phyloP scores from a whole-genome alignment of 2,888 invertebrate genomes.

The Molanna angustata region DNA sequence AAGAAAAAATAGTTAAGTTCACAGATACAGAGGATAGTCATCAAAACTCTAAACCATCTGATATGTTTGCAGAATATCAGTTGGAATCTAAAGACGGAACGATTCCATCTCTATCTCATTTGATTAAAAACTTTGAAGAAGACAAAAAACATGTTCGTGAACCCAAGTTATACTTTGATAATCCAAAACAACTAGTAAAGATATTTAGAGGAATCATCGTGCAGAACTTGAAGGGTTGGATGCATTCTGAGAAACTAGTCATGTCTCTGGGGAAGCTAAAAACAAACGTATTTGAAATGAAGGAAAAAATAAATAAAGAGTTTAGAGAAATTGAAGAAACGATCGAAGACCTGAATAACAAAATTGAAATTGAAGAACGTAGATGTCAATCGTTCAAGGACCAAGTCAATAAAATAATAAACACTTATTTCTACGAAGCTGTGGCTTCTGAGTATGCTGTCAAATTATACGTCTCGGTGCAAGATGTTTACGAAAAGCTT shows the following conservation, averaged over 20 bases:
- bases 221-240: conserved; percentile 62
- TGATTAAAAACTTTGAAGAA: conserved; percentile 50
- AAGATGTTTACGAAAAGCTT: conserved; percentile 62
- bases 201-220: conserved; percentile 60
- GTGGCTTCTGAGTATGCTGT: conserved; percentile 57
- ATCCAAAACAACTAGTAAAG: conserved; percentile 54
- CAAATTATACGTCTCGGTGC: conserved; percentile 57
- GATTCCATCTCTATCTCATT: conserved; percentile 38
- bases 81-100: conserved; percentile 32
- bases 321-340: conserved; percentile 34
- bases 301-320: conserved; percentile 12
- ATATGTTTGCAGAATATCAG: conserved; percentile 27
- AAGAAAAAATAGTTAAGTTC: not conserved
- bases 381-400: conserved; percentile 51
- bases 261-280: conserved; percentile 44
- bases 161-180: conserved; percentile 57
- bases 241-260: conserved; percentile 57
- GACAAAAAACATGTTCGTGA: conserved; percentile 46
- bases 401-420: conserved; percentile 54
- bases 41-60: not conserved
- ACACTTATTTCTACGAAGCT: conserved; percentile 55
- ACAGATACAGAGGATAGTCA: not conserved
- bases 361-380: conserved; percentile 48
- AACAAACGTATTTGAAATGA: conserved; percentile 33
- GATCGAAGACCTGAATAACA: conserved; percentile 41